phyloP scores from a whole-genome alignment of 2,888 invertebrate species.

The Protula sp. region DNA sequence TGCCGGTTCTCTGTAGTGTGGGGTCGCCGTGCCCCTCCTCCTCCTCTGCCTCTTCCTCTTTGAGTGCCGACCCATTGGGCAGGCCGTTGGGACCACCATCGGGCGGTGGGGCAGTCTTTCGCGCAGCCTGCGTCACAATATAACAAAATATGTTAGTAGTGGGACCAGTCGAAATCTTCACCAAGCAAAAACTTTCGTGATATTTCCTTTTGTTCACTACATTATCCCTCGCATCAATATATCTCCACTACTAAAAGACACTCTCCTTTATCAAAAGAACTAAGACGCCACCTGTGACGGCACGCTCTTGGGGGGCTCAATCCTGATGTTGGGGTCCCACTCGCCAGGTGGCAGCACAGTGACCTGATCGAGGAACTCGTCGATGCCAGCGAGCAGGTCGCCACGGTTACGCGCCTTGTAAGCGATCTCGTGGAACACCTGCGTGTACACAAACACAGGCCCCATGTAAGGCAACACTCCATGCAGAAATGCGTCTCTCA shows the following conservation, averaged over 20 bases:
- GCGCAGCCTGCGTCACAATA: too few species aligned
- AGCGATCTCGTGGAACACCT: constrained; percentile 34
- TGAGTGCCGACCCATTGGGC: constrained; percentile 23
- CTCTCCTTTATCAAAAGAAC: too few species aligned
- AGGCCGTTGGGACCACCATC: constrained; percentile 4
- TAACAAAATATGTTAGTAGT: too few species aligned
- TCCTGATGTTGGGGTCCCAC: constrained; percentile 63
- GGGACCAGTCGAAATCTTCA: too few species aligned
- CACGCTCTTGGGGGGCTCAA: constrained; percentile 30
- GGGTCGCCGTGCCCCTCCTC: constrained; percentile 73
- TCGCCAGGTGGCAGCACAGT: constrained; percentile 87
- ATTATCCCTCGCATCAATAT: too few species aligned
- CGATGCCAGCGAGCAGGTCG: constrained; percentile 85
- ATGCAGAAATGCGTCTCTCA: too few species aligned
- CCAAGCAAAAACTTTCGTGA: too few species aligned
- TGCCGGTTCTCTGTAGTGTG: constrained; percentile 70
- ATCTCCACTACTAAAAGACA: too few species aligned
- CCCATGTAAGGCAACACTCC: too few species aligned
- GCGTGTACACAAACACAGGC: too few species aligned
- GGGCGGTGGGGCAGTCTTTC: constrained; percentile 19
- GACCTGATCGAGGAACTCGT: constrained; percentile 77
- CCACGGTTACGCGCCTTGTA: constrained; percentile 57
- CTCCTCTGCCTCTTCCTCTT: constrained; percentile 71
- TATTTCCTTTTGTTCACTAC: too few species aligned
- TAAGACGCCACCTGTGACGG: constrained; percentile 29